Evolutionary conservation across 2,888 invertebrate genomes (phyloP).

Genomic region (Himalopsyche anomala): DNA sequence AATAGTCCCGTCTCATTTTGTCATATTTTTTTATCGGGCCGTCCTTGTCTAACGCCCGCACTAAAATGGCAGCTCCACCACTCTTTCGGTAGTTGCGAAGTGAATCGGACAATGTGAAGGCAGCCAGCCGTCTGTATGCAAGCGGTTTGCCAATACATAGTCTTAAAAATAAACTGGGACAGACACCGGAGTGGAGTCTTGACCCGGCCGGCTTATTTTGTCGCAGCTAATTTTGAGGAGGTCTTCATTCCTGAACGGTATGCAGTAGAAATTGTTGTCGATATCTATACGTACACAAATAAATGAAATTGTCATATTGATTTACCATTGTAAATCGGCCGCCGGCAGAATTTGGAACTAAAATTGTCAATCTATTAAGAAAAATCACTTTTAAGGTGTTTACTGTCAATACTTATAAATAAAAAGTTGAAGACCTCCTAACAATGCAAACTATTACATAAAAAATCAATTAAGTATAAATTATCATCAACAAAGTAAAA

Average conservation of each 20-base stretch:
- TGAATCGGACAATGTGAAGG: conserved; percentile 11
- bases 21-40: conserved; percentile 40
- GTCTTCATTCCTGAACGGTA: neutral
- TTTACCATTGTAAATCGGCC: too few species aligned
- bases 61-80: neutral
- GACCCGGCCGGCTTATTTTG: conserved; percentile 6
- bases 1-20: conserved; percentile 44
- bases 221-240: neutral
- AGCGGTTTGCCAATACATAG: conserved; percentile 3
- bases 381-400: too few species aligned
- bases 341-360: too few species aligned
- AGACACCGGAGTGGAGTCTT: neutral
- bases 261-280: too few species aligned
- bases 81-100: conserved; percentile 39
- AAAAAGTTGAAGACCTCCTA: too few species aligned
- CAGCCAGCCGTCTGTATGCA: conserved; percentile 7
- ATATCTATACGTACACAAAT: too few species aligned
- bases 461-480: too few species aligned
- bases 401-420: too few species aligned
- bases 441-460: too few species aligned
- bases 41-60: conserved; percentile 10
- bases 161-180: conserved; percentile 19
- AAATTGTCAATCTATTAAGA: too few species aligned
- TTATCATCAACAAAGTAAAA: too few species aligned
- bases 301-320: too few species aligned